Base-by-base conservation (phyloP, 2,888 invertebrate species). In the Machimus rusticus region DNA sequence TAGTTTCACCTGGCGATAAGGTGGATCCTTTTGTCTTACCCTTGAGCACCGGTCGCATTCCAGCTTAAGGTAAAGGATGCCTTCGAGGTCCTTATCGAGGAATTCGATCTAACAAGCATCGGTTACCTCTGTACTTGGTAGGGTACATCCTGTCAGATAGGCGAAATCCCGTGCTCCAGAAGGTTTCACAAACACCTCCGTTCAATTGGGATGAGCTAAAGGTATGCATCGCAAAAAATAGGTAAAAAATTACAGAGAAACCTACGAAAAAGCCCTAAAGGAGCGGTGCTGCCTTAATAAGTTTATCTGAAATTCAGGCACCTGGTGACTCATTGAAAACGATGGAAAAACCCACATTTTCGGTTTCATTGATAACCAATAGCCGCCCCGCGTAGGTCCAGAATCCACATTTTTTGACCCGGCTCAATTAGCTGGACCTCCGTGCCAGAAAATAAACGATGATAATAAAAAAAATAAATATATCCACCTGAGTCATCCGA, bases 1-100 rank as follows among this genome's bases (percentile, higher is more conserved):
- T 81, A 81, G 81, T 81, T 81, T 14, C 51, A 81, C 55, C 34
- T 55, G 55, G 39, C 37, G 51, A 81, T 51, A 81, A 81, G 9
- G 34, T 37, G 34, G 77, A 34, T 37, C 77, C 34, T 77, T 39
- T 77, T 37, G 77, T 77, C 77, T 77, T 77, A 9, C 37, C 39
- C 37, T 9, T 28, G 77, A 37, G 39, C 66, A 66, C 28, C 28
- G 66, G 66, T 23, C 28, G 12, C 66, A 66, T 66, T 66, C 66
- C 66, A n/a, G 51, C 23, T 14, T 19, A 66, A 12, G 19, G 19
- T 66, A 23, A 66, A 66, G 66, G 23, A 66, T 66, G 23, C 66
- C 66, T 66, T 66, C 12, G 66, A 23, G 66, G 28, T 66, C 66
- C 66, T 77, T 77, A 77, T 77, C 37, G 14, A n/a, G 12, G n/a